phyloP scores from a whole-genome alignment of 1,140 invertebrate species.

The Drosophila parvula region DNA sequence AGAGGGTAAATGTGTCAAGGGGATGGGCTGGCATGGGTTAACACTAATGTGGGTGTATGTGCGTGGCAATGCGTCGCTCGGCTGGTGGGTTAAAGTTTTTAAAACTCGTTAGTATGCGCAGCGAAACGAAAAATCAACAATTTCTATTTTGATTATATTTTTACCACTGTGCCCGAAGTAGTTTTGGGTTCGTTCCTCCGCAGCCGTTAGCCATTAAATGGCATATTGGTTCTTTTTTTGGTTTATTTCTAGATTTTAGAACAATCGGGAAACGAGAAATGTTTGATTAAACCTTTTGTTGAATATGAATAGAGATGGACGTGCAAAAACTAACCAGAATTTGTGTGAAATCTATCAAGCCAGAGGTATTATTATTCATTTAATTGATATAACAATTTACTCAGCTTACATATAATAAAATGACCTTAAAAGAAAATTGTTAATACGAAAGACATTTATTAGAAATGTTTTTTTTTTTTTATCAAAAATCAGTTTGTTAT shows the following conservation, averaged over 20 bases:
- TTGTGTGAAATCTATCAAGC: neutral
- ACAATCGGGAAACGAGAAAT: slow-evolving; percentile 1
- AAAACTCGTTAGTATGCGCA: slow-evolving; percentile 79
- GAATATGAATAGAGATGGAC: neutral
- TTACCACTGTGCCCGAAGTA: slow-evolving; percentile 45
- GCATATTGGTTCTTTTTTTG: slow-evolving; percentile 22
- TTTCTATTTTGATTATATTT: slow-evolving; percentile 79
- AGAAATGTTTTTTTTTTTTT: no score
- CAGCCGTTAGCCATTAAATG: slow-evolving; percentile 41
- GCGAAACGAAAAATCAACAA: slow-evolving; percentile 81
- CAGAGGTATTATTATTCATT: no score
- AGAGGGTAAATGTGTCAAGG: slow-evolving; percentile 56
- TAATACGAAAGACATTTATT: no score
- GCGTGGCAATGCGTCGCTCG: slow-evolving; percentile 30
- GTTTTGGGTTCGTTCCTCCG: slow-evolving; percentile 24
- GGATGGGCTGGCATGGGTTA: slow-evolving; percentile 28
- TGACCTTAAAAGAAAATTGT: no score
- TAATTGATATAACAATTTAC: no score
- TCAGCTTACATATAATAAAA: no score
- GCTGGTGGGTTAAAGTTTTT: slow-evolving; percentile 61
- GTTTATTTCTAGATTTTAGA: neutral
- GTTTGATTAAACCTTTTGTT: slow-evolving; percentile 9
- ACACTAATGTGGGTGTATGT: slow-evolving; percentile 58
- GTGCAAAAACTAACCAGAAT: neutral
- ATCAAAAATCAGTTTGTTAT: no score